Conservation (phyloP, 2,797 vertebrate genomes). For the Melopsittacus undulatus region DNA sequence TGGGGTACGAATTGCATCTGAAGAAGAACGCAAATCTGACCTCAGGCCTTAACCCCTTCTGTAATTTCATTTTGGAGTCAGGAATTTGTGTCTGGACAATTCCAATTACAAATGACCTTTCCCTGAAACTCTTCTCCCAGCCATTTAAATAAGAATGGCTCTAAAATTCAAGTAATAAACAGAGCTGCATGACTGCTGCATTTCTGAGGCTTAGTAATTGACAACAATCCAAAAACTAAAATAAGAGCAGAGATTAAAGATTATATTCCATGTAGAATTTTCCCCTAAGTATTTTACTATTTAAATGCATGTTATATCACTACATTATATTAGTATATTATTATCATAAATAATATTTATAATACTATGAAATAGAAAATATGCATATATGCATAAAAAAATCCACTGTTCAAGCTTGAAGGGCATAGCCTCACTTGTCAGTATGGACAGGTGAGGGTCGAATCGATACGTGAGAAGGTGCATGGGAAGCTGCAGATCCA, state of each 20-base stretch:
- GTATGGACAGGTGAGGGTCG: no score
- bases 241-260: neutral
- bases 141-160: neutral
- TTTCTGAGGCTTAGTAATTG: neutral
- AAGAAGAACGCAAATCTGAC: neutral
- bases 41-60: neutral
- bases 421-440: no score
- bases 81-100: neutral
- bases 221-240: neutral
- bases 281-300: neutral
- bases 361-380: neutral
- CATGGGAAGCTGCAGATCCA: no score
- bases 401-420: no score
- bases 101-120: neutral
- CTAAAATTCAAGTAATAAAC: neutral
- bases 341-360: neutral
- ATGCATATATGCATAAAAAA: neutral
- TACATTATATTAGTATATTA: neutral
- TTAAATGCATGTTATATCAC: neutral
- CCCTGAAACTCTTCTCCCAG: neutral
- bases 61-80: neutral
- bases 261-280: neutral
- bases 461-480: no score
- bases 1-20: neutral
- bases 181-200: neutral